Conservation (phyloP, 1,140 invertebrate species). For the Cotesia chilonis region DNA sequence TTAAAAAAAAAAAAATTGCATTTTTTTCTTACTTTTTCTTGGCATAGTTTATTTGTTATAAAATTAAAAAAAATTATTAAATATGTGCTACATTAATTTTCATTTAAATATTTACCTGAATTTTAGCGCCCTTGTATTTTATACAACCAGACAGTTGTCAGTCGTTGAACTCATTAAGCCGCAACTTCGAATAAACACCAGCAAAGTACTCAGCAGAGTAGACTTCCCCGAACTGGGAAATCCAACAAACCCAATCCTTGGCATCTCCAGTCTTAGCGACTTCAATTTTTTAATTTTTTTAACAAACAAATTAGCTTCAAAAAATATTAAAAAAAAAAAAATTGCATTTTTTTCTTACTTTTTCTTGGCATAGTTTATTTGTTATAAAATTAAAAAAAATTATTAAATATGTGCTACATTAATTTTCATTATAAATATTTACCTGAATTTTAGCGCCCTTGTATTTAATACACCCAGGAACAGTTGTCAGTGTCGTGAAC, state of each 20-base stretch:
- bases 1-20: too few species aligned
- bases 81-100: background rate
- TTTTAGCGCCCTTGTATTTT: slow-evolving; percentile 99
- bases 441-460: slow-evolving; percentile 99
- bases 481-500: slow-evolving; percentile 99
- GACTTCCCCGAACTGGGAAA: slow-evolving; percentile 99
- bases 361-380: too few species aligned
- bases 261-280: slow-evolving; percentile 99
- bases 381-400: background rate
- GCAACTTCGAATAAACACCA: slow-evolving; percentile 99
- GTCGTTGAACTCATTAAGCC: slow-evolving; percentile 97
- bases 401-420: background rate
- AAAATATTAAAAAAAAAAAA: too few species aligned
- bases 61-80: slow-evolving; percentile 2
- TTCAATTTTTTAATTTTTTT: slow-evolving; percentile 80
- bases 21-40: too few species aligned
- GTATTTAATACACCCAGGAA: slow-evolving; percentile 99
- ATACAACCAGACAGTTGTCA: slow-evolving; percentile 99
- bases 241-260: slow-evolving; percentile 97
- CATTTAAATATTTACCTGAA: slow-evolving; percentile 74
- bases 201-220: slow-evolving; percentile 96
- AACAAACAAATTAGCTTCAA: too few species aligned
- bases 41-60: too few species aligned
- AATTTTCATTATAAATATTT: slow-evolving; percentile 13
- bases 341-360: too few species aligned